Conservation (phyloP, 2,888 invertebrate genomes). For the Icerya purchasi region DNA sequence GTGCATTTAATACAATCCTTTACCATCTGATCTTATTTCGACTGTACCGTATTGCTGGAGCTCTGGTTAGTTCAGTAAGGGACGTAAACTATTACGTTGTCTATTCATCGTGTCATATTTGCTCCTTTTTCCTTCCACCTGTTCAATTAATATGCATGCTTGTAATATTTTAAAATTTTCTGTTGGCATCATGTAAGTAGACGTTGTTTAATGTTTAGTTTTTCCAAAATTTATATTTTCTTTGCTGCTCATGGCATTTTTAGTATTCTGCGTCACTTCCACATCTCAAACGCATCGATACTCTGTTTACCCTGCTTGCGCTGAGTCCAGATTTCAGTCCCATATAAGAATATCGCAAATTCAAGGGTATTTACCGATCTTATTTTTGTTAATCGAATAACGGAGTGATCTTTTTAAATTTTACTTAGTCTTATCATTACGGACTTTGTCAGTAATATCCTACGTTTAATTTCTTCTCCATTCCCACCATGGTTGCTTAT, state of each 20-base stretch:
- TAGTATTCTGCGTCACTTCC: neutral
- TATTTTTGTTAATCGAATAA: neutral
- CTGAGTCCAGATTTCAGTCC: neutral
- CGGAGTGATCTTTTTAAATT: neutral
- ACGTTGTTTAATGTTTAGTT: too few relatives aligned
- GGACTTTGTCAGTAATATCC: neutral
- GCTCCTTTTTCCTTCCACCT: neutral
- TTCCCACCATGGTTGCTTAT: neutral
- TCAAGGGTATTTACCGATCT: neutral
- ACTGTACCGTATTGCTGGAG: neutral
- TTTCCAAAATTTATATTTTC: neutral
- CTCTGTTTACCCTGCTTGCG: neutral
- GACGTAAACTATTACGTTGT: neutral
- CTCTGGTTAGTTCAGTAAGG: neutral
- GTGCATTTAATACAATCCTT: neutral
- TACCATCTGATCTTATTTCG: neutral
- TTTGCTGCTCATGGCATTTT: neutral
- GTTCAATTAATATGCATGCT: neutral
- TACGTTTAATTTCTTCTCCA: neutral
- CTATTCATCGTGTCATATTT: neutral
- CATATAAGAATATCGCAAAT: neutral
- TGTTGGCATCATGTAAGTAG: too few relatives aligned
- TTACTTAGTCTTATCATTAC: neutral
- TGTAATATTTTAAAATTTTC: neutral
- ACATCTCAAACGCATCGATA: neutral